Base-by-base conservation (phyloP, 2,113 vertebrate species). In the Cyprinodon brontotheroides region DNA sequence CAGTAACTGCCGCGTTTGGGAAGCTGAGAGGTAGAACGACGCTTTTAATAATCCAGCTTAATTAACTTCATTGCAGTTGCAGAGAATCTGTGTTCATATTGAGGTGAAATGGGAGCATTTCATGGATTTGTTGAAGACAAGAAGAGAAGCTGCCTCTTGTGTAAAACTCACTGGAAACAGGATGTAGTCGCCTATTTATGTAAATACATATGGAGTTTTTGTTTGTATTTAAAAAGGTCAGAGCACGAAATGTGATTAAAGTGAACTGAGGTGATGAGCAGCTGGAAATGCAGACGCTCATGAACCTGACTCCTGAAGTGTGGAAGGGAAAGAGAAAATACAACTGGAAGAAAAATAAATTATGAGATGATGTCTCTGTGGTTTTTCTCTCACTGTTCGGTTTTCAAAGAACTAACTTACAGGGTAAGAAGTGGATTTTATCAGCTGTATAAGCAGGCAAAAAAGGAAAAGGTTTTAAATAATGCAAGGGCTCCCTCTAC, bases 1-100 rank as follows among this genome's bases (percentile, higher is more conserved):
- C 66, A 75, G 63, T 53, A 12, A 14, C 53, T 41, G 70, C 36
- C 41, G 68, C 60, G 38, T 74, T 68, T 61, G 57, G 45, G 50
- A 53, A 53, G 2, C 8, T 37, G 7, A 79, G 22, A 57, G 75
- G 61, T 81, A 73, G 72, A 70, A 70, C 67, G 47, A 77, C 38
- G 40, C 68, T 71, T 81, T 68, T 63, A 36, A 70, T 65, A 94
- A 77, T 90, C 94, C 92, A 89, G 81, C 91, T 88, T 94, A 87
- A 92, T 91, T 89, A 90, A 92, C 93, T 94, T 91, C 80, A 85
- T 94, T 94, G 89, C 94, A 90, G 96, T 96, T 97, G 96, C 96
- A 96, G 95, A 96, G 96, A 96, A 96, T 89, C 77, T 86, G 36
- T 90, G 81, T 89, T 78, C 57, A 86, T 89, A 79, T 72, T 97